These are phyloP conservation scores for Villa cingulata DNA, from an alignment of 2,888 invertebrate species.

Conservation along the genomic window DNA sequence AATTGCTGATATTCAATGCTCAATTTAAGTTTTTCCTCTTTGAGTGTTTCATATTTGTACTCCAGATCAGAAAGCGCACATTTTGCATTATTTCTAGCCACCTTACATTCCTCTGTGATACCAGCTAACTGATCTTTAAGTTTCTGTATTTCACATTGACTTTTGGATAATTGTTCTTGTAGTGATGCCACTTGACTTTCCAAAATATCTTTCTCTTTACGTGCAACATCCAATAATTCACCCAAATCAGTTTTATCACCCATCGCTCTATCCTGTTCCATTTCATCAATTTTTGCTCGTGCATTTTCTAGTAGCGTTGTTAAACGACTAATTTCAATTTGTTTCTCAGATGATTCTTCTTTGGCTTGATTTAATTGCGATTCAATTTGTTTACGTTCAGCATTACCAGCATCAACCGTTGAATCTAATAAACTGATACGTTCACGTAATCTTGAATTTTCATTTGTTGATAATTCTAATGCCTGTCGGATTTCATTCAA, in stretches of 20 bases:
- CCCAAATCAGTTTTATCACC: constrained; percentile 59
- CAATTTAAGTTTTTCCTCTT: constrained; percentile 57
- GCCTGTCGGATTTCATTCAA: constrained; percentile 49
- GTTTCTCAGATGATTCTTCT: constrained; percentile 59
- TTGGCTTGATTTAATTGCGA: constrained; percentile 55
- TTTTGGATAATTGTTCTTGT: constrained; percentile 55
- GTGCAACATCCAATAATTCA: constrained; percentile 50
- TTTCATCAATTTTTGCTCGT: constrained; percentile 62
- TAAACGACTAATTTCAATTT: constrained; percentile 66
- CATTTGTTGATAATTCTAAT: constrained; percentile 46
- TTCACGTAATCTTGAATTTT: constrained; percentile 54
- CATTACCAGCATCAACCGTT: constrained; percentile 56
- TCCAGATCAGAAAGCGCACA: constrained; percentile 71
- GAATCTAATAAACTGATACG: constrained; percentile 57
- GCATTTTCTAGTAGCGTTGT: constrained; percentile 71
- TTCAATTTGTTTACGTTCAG: constrained; percentile 61
- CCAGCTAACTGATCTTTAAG: constrained; percentile 52
- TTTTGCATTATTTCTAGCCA: constrained; percentile 75
- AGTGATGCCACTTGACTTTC: constrained; percentile 53
- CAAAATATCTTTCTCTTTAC: constrained; percentile 58
- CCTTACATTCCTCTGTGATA: constrained; percentile 58
- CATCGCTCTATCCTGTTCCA: constrained; percentile 52
- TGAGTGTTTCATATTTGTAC: constrained; percentile 59
- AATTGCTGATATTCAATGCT: constrained; percentile 57
- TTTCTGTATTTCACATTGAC: constrained; percentile 52